Percentiles rank a stretch among this genome's conserved stretches.
Evolutionary conservation across 1,140 invertebrate species (phyloP).

Genomic region (Brachionus manjavacas): DNA sequence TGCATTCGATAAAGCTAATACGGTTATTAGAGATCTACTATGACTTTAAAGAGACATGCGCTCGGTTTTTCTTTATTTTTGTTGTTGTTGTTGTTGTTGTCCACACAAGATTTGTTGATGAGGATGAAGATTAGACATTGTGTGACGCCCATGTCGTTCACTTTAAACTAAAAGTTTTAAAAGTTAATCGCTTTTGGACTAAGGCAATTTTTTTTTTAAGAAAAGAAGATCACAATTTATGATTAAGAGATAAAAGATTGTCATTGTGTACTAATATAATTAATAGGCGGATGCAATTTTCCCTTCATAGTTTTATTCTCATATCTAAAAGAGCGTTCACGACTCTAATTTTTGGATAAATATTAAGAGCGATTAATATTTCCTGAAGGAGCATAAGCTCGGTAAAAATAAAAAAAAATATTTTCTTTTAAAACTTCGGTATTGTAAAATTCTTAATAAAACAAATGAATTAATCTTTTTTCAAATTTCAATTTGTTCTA

Average conservation of each 20-base stretch:
- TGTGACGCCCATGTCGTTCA: neutral
- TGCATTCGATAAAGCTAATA: neutral
- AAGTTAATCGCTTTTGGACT: neutral
- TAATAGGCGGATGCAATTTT: neutral
- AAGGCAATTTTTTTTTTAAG: neutral
- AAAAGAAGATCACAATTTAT: neutral
- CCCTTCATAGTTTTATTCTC: neutral
- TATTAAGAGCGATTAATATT: too few relatives aligned
- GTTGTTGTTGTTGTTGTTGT: too few relatives aligned
- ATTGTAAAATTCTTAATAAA: too few relatives aligned
- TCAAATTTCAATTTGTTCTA: too few relatives aligned
- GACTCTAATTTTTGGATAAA: neutral
- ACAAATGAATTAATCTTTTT: too few relatives aligned
- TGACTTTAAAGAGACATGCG: neutral
- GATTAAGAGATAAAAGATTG: neutral
- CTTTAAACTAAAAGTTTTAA: neutral
- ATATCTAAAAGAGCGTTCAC: neutral
- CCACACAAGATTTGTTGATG: neutral
- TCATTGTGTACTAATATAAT: neutral
- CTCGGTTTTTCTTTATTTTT: neutral
- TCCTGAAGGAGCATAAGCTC: too few relatives aligned
- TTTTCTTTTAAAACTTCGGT: too few relatives aligned
- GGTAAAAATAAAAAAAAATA: too few relatives aligned
- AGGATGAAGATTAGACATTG: neutral
- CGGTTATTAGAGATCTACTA: neutral